Evolutionary conservation across 2,797 vertebrate species (phyloP).

Genomic region (Lacerta bilineata): DNA sequence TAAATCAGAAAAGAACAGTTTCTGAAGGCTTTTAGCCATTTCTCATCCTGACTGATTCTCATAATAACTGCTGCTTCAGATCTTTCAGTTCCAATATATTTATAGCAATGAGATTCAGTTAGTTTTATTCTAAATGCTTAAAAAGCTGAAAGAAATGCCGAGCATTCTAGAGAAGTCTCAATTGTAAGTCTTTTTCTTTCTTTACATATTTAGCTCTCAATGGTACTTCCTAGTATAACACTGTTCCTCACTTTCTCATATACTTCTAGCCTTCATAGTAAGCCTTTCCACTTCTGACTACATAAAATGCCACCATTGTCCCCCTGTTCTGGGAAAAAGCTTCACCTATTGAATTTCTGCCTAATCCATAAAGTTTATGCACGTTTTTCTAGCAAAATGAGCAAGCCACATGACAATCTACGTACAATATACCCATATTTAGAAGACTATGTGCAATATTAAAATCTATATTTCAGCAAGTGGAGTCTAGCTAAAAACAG

Average conservation of each 20-base stretch:
- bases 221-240: not conserved
- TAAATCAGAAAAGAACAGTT: not conserved
- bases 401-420: not conserved
- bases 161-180: not conserved
- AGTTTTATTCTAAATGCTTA: constrained; percentile 8
- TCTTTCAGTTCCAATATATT: not conserved
- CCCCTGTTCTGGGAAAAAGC: not conserved
- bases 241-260: not conserved
- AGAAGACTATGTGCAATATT: not conserved
- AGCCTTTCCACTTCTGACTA: not conserved
- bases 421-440: not conserved
- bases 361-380: not conserved
- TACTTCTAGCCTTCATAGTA: not conserved
- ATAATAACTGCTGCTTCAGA: not conserved
- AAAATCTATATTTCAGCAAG: not conserved
- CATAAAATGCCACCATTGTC: not conserved
- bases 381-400: not conserved
- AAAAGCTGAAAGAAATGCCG: constrained; percentile 7
- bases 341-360: not conserved
- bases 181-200: not conserved
- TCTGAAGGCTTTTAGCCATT: constrained; percentile 14
- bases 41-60: not conserved
- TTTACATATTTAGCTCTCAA: not conserved
- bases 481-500: not conserved
- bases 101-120: constrained; percentile 12